These are phyloP conservation scores for Elephas maximus DNA, from an alignment of 2,113 vertebrate species.

Conservation along the genomic window DNA sequence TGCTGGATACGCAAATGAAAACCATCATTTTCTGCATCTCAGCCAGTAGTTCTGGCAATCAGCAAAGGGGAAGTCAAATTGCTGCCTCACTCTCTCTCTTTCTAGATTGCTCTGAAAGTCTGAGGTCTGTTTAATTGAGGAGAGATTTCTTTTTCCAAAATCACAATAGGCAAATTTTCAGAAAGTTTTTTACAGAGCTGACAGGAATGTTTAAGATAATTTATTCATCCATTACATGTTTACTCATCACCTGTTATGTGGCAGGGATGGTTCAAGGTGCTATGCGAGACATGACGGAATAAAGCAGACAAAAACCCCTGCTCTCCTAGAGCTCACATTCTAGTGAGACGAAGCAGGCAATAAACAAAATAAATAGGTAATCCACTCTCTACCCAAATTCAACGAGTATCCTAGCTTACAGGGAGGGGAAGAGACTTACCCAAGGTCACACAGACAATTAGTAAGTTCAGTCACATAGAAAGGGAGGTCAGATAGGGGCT, in stretches of 20 bases:
- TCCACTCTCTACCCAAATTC: background rate
- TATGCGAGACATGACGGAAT: background rate
- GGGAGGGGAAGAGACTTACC: background rate
- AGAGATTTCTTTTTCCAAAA: background rate
- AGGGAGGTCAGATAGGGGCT: background rate
- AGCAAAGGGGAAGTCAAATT: background rate
- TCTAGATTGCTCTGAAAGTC: background rate
- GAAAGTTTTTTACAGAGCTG: background rate
- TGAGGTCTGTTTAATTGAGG: background rate
- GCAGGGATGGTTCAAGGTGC: background rate
- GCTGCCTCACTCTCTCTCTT: background rate
- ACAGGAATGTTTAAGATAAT: background rate
- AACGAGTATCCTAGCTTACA: background rate
- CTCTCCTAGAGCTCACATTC: background rate
- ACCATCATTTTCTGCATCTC: background rate
- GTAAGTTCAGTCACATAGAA: background rate
- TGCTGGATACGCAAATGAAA: background rate
- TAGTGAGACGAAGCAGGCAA: background rate
- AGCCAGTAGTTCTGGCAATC: background rate
- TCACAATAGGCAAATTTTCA: background rate
- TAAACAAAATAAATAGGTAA: background rate
- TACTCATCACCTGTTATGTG: background rate
- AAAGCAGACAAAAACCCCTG: background rate
- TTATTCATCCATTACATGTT: background rate
- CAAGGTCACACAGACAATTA: background rate